Evolutionary conservation across 37 sponge, comb jelly and placozoan genomes (phyloP).

Genomic region (Aplysina aerophoba): DNA sequence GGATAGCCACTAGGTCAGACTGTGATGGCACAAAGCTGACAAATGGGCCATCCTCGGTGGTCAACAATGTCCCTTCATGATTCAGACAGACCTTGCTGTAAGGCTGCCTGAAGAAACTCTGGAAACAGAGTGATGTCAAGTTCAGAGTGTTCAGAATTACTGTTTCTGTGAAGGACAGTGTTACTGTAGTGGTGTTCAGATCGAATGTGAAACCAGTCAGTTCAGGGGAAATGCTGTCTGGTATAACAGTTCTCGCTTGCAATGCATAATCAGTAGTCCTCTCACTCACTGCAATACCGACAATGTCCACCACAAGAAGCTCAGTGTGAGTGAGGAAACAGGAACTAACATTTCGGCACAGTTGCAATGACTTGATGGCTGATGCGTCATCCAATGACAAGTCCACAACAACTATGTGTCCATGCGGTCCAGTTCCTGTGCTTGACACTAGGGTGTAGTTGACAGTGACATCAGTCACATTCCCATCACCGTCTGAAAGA

Average conservation of each 20-base stretch:
- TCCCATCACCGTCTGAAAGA: conserved; percentile 41
- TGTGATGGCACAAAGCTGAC: conserved; percentile 29
- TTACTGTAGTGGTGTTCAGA: conserved; percentile 53
- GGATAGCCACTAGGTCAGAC: conserved; percentile 42
- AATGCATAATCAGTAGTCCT: conserved; percentile 42
- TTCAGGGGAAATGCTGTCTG: conserved; percentile 58
- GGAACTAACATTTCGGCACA: conserved; percentile 52
- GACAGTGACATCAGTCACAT: conserved; percentile 37
- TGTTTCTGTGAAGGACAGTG: conserved; percentile 69
- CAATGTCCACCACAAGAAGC: conserved; percentile 60
- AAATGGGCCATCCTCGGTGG: conserved; percentile 24
- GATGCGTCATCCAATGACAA: conserved; percentile 63
- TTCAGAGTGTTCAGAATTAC: conserved; percentile 49
- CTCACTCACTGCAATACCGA: conserved; percentile 51
- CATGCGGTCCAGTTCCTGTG: not conserved
- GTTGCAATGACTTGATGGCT: conserved; percentile 45
- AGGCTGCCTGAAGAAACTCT: conserved; percentile 48
- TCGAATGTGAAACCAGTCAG: conserved; percentile 64
- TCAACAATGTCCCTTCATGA: conserved; percentile 33
- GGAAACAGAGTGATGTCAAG: conserved; percentile 51
- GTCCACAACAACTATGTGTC: conserved; percentile 43
- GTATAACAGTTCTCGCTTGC: conserved; percentile 43
- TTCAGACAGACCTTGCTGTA: conserved; percentile 45
- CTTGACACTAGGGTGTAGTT: conserved; percentile 51
- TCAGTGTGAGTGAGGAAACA: conserved; percentile 57